A percentile compares a stretch with the other conserved stretches of the same genome.
Evolutionary conservation across 2,888 invertebrate species (phyloP).

Genomic region (Athripsodes cinereus): DNA sequence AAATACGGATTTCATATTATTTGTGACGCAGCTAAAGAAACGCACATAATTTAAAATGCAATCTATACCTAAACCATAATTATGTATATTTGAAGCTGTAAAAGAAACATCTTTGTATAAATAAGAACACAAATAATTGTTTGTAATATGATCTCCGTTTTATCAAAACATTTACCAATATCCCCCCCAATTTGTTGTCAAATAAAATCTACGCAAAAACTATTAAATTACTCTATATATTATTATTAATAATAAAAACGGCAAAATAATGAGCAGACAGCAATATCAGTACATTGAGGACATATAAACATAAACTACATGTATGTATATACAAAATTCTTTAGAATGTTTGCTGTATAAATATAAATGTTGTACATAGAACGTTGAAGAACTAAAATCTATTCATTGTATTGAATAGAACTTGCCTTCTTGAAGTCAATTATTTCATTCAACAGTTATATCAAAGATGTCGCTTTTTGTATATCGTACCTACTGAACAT

Average conservation of each 20-base stretch:
- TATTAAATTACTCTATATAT: background rate
- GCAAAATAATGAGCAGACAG: too few species aligned
- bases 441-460: slow-evolving; percentile 6
- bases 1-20: too few species aligned
- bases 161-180: background rate
- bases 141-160: background rate
- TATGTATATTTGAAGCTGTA: too few species aligned
- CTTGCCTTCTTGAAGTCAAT: slow-evolving; percentile 1
- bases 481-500: too few species aligned
- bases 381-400: background rate
- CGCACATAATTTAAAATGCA: too few species aligned
- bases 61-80: too few species aligned
- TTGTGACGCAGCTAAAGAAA: too few species aligned
- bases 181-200: background rate
- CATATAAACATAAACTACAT: background rate
- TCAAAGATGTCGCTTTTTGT: slow-evolving; percentile 12
- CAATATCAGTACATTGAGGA: background rate
- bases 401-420: background rate
- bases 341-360: background rate
- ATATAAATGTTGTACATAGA: background rate
- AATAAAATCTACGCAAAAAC: background rate
- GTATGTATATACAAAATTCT: too few species aligned
- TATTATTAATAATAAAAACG: background rate
- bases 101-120: too few species aligned
- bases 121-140: too few species aligned